A percentile compares a stretch with the other conserved stretches of the same genome.
phyloP scores from a whole-genome alignment of 1,140 invertebrate species.

The Ruditapes philippinarum region DNA sequence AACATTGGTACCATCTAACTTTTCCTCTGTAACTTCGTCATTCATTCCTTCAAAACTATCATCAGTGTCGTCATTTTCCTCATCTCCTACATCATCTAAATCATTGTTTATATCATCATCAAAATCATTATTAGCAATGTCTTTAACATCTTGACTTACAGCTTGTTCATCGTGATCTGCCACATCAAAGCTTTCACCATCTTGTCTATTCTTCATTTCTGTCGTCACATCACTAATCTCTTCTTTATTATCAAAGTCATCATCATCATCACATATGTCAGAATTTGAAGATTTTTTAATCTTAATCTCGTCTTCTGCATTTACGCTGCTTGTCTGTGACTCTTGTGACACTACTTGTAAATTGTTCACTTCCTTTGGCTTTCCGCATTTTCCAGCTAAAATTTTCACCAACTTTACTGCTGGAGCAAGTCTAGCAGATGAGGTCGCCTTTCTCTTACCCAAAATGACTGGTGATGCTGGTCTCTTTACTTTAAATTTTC shows the following conservation, averaged over 20 bases:
- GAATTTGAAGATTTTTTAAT: neutral
- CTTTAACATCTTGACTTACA: neutral
- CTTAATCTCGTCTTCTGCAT: neutral
- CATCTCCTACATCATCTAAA: neutral
- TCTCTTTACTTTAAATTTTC: no score
- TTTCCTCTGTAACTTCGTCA: neutral
- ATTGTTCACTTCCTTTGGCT: neutral
- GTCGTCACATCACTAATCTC: neutral
- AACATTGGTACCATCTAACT: neutral
- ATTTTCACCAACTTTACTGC: neutral
- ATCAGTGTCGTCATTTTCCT: conserved; percentile 8
- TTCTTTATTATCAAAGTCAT: no score
- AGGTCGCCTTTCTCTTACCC: neutral
- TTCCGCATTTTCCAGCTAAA: neutral
- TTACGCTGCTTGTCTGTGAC: neutral
- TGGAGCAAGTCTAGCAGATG: neutral
- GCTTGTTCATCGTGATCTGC: neutral
- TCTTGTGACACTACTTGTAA: no score
- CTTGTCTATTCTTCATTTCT: neutral
- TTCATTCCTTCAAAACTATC: neutral
- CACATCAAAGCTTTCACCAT: neutral
- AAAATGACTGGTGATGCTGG: neutral
- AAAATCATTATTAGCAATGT: neutral
- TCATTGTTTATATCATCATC: neutral
- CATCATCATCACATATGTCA: neutral